phyloP scores from a whole-genome alignment of 2,113 vertebrate genomes.

The Clarias gariepinus region DNA sequence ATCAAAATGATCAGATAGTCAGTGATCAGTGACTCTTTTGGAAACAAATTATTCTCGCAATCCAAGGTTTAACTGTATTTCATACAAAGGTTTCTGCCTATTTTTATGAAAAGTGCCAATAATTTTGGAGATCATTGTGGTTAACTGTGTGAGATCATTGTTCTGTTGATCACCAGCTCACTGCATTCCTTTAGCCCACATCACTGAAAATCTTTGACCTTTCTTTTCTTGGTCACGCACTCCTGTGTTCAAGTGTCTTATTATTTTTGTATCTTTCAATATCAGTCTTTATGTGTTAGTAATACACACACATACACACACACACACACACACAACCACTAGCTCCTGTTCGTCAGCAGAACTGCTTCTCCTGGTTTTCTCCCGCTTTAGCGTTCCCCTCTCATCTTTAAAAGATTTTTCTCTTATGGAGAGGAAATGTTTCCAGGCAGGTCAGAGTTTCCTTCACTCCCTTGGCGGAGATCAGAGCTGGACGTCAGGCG shows the following conservation, averaged over 20 bases:
- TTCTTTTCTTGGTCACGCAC: conserved; percentile 11
- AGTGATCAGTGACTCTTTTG: too few species aligned
- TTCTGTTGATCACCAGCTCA: not conserved
- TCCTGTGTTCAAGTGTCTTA: not conserved
- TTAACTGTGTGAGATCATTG: not conserved
- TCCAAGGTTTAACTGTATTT: not conserved
- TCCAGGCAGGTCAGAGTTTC: conserved; percentile 42
- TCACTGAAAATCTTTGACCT: conserved; percentile 38
- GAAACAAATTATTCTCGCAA: too few species aligned
- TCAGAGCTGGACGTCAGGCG: conserved; percentile 29
- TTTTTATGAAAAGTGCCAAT: not conserved
- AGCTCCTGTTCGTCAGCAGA: not conserved
- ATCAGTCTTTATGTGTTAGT: too few species aligned
- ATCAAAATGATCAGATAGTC: too few species aligned
- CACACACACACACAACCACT: not conserved
- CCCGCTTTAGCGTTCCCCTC: not conserved
- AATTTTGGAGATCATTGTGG: not conserved
- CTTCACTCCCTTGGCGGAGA: conserved; percentile 49
- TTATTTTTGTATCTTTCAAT: not conserved
- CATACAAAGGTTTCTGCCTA: not conserved
- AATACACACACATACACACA: too few species aligned
- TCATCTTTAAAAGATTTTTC: not conserved
- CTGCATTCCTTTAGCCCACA: conserved; percentile 3
- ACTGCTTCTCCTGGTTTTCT: not conserved
- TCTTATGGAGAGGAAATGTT: conserved; percentile 15